A percentile compares a stretch with the other conserved stretches of the same genome.
Evolutionary conservation across 2,888 invertebrate genomes (phyloP).

Genomic region (Chironomus riparius): DNA sequence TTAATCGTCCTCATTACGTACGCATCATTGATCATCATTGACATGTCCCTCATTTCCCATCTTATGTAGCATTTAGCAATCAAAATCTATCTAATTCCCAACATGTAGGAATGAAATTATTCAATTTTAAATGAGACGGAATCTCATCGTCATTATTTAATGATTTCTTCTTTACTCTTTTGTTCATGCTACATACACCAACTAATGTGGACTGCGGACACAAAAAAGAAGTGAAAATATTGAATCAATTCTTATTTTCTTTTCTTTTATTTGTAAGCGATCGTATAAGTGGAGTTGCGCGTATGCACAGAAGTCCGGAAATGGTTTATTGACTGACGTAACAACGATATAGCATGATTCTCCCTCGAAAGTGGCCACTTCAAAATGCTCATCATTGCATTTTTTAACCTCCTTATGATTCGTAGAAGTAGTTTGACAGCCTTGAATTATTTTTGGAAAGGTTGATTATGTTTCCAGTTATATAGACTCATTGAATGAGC

Average conservation of each 20-base stretch:
- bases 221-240: neutral
- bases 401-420: neutral
- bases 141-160: constrained; percentile 24
- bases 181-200: neutral
- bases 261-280: neutral
- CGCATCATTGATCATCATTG: constrained; percentile 4
- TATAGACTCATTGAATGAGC: too few species aligned
- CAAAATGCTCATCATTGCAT: constrained; percentile 17
- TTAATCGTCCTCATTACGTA: neutral
- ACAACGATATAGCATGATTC: neutral
- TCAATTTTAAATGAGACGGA: constrained; percentile 22
- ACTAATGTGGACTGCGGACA: neutral
- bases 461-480: constrained; percentile 3
- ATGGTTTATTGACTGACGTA: constrained; percentile 20
- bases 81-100: neutral
- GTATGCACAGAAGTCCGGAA: constrained; percentile 12
- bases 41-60: neutral
- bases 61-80: neutral
- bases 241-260: neutral
- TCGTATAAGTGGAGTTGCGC: neutral
- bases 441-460: constrained; percentile 15
- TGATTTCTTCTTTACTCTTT: constrained; percentile 7
- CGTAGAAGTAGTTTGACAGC: constrained; percentile 19
- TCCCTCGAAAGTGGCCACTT: constrained; percentile 17
- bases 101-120: constrained; percentile 3